These are phyloP conservation scores for Drosophila repleta DNA, from an alignment of 1,140 invertebrate genomes.

Conservation along the genomic window DNA sequence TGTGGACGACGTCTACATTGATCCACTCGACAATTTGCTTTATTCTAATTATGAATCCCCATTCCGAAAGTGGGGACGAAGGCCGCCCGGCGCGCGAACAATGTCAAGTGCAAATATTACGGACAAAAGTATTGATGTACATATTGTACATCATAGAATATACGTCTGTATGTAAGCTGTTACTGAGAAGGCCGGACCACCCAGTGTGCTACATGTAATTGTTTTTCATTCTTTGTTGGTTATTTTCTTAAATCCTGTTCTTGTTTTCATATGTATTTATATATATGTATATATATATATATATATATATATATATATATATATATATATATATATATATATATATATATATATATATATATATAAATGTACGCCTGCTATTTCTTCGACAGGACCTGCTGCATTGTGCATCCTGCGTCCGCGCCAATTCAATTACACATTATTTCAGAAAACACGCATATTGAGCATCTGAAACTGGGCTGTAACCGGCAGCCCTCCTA, in stretches of 20 bases:
- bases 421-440: constrained; percentile 77
- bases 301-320: no score
- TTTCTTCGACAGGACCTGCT: constrained; percentile 5
- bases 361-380: neutral
- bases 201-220: constrained; percentile 69
- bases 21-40: constrained; percentile 63
- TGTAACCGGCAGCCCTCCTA: neutral
- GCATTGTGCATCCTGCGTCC: constrained; percentile 60
- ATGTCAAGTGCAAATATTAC: constrained; percentile 76
- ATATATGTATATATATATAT: no score
- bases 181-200: constrained; percentile 42
- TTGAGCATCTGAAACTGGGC: neutral
- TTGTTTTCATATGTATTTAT: no score
- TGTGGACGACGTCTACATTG: constrained; percentile 20
- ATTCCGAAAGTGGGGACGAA: constrained; percentile 17
- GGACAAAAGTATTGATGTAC: constrained; percentile 45
- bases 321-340: no score
- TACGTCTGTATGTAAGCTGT: neutral
- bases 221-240: constrained; percentile 65
- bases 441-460: constrained; percentile 59
- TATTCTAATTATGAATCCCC: constrained; percentile 72
- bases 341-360: no score
- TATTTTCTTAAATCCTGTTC: constrained; percentile 38
- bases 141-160: constrained; percentile 18
- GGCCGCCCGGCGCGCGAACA: constrained; percentile 52